Evolutionary conservation across 2,888 invertebrate genomes (phyloP).

Genomic region (Drosophila pseudotalamancana): DNA sequence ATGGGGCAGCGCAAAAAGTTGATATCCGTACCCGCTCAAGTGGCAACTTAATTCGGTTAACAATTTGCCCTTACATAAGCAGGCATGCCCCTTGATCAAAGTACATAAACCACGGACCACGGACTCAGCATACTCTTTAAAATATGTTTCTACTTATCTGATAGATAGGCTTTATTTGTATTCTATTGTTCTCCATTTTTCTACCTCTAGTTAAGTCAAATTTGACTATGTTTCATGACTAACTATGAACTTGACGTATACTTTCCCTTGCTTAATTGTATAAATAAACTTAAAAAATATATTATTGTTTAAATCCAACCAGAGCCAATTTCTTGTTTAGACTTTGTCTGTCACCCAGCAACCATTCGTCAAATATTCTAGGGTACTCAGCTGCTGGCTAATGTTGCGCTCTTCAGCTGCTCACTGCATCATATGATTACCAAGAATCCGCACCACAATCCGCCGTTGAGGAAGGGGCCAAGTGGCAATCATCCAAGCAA

Average conservation of each 20-base stretch:
- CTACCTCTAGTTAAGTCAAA: too few relatives aligned
- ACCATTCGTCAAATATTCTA: too few relatives aligned
- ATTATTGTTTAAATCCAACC: too few relatives aligned
- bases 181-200: too few relatives aligned
- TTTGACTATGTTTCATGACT: too few relatives aligned
- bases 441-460: conserved; percentile 1
- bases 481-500: conserved; percentile 37
- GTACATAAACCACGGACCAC: not conserved
- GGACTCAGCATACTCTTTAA: conserved; percentile 25
- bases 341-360: too few relatives aligned
- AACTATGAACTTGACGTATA: too few relatives aligned
- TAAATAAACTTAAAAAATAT: too few relatives aligned
- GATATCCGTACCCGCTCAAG: conserved; percentile 47
- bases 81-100: conserved; percentile 3
- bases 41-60: conserved; percentile 72
- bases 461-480: conserved; percentile 1
- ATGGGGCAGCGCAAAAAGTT: conserved; percentile 33
- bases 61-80: conserved; percentile 62
- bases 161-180: not conserved
- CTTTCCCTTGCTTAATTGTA: too few relatives aligned
- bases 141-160: not conserved
- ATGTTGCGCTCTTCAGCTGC: conserved; percentile 39
- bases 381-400: conserved; percentile 25
- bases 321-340: too few relatives aligned
- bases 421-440: conserved; percentile 59